These are phyloP conservation scores for Otolemur crassicaudatus DNA, from an alignment of 2,797 vertebrate genomes.

Conservation along the genomic window DNA sequence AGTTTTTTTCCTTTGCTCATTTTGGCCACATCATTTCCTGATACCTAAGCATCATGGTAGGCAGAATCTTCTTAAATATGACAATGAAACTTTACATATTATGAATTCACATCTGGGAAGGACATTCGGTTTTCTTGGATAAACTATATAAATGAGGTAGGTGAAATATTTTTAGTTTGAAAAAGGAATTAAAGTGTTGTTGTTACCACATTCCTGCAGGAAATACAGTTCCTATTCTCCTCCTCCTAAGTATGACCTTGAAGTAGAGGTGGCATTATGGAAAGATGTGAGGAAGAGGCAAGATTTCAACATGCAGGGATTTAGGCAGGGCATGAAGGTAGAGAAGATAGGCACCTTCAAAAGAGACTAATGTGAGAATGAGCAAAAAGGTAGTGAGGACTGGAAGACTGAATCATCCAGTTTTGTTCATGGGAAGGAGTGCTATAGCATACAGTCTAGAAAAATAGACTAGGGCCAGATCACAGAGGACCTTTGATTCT, in stretches of 20 bases:
- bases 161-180: slow-evolving; percentile 28
- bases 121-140: slow-evolving; percentile 5
- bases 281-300: slow-evolving; percentile 4
- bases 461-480: not conserved
- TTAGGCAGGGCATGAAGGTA: not conserved
- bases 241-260: slow-evolving; percentile 23
- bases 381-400: not conserved
- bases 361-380: not conserved
- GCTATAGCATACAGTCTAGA: not conserved
- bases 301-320: not conserved
- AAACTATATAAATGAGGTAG: slow-evolving; percentile 37
- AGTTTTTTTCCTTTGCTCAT: slow-evolving; percentile 19
- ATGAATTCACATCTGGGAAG: slow-evolving; percentile 23
- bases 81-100: slow-evolving; percentile 40
- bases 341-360: not conserved
- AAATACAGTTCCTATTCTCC: slow-evolving; percentile 36
- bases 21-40: not conserved
- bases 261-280: not conserved
- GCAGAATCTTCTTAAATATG: slow-evolving; percentile 50
- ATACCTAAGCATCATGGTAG: not conserved
- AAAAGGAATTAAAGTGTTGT: slow-evolving; percentile 6
- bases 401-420: not conserved
- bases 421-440: not conserved
- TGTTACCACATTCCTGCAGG: not conserved
- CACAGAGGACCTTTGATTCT: not conserved